phyloP scores from a whole-genome alignment of 2,888 invertebrate genomes.

The Malthinus flaveolus region DNA sequence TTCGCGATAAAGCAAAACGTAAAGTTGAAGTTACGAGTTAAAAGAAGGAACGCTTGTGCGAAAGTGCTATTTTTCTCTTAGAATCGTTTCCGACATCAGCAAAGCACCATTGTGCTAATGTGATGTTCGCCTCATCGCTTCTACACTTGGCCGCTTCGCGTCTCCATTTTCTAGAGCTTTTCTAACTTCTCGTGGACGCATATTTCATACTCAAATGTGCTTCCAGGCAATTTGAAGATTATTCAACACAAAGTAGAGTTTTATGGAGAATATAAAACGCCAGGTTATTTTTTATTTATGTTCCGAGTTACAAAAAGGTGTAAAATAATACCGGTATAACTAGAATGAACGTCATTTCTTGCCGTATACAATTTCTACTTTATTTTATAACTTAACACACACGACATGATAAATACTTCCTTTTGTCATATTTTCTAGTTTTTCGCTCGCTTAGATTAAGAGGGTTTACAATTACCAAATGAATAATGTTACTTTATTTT shows the following conservation, averaged over 20 bases:
- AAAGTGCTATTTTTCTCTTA: slow-evolving; percentile 16
- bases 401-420: slow-evolving; percentile 5
- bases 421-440: background rate
- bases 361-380: slow-evolving; percentile 21
- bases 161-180: slow-evolving; percentile 46
- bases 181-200: slow-evolving; percentile 41
- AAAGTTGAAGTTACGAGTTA: background rate
- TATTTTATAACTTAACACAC: slow-evolving; percentile 6
- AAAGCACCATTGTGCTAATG: slow-evolving; percentile 49
- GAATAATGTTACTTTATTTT: too few species aligned
- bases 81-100: slow-evolving; percentile 38
- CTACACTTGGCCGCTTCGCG: slow-evolving; percentile 48
- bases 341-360: slow-evolving; percentile 22
- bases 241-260: slow-evolving; percentile 54
- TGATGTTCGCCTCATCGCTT: slow-evolving; percentile 51
- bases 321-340: slow-evolving; percentile 44
- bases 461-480: too few species aligned
- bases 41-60: slow-evolving; percentile 7
- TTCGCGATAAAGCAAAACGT: slow-evolving; percentile 13
- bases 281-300: slow-evolving; percentile 54
- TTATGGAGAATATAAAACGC: slow-evolving; percentile 52
- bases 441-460: too few species aligned
- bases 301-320: slow-evolving; percentile 49
- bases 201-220: slow-evolving; percentile 51
- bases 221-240: slow-evolving; percentile 54